Base-by-base conservation (phyloP, 1,140 invertebrate genomes). In the Atta colombica region DNA sequence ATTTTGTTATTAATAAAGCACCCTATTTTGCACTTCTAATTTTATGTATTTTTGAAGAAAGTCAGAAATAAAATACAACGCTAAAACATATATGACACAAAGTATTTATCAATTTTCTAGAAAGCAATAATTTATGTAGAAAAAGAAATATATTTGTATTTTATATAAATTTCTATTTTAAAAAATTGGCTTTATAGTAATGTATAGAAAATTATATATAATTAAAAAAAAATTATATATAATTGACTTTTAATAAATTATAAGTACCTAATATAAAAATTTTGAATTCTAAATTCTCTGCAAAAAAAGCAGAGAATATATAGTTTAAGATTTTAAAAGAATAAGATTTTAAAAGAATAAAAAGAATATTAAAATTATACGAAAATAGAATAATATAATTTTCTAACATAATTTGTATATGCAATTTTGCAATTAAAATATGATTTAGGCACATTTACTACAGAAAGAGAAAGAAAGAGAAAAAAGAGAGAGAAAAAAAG, bases 331-430 rank as follows among this genome's bases (percentile, higher is more conserved):
- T 55, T 74, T 74, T n/a, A n/a, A n/a, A n/a, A n/a, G n/a, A n/a
- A n/a, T n/a, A n/a, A n/a, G n/a, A n/a, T n/a, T n/a, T n/a, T 55
- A 58, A 74, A 58, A n/a, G 0, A 1, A 45, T 45, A 45, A 45
- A 45, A 8, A 45, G 39, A 45, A 45, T 45, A 45, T 45, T 55
- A 35, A n/a, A 12, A 21, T 6, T 55, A 53, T 18, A 28, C 14
- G 4, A 35, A 31, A 72, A 53, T 53, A 71, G 25, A 51, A 71
- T n/a, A 74, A 74, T 35, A 58, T 39, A 74, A 14, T 35, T 72
- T 1, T 72, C 0, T 25, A 55, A 2, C 8, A 55, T 55, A 66
- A 21, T 39, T 58, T 74, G 12, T 14, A 58, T 53, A 66, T 8
- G 53, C 5, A 74, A 35, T 58, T 55, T 58, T 74, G 39, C 6